Evolutionary conservation across 2,888 invertebrate genomes (phyloP), one percentile per base, ranked within the genome.

Genomic region (Blomia tropicalis): DNA sequence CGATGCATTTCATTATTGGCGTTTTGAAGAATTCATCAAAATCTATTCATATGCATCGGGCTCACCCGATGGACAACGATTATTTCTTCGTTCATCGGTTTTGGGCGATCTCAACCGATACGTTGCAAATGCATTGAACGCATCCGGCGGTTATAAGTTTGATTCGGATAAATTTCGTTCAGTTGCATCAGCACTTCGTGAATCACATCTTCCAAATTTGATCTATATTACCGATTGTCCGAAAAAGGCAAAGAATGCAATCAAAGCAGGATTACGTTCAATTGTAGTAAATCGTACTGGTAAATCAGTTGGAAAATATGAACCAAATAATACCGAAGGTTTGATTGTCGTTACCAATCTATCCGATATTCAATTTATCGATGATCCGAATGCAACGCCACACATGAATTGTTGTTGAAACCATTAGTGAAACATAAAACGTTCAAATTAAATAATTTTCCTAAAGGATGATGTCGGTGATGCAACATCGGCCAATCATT

Each of bases 1-100:
- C n/a, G 23, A 44, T 25, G 44, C 60, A 17, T 29, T 60, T 7
- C 19, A 60, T 5, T 29, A 60, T 27, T 60, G 60, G 60, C 27
- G 60, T 4, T 60, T 14, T 30, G 44, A 51, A 25, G 47, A 60
- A 27, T 60, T 60, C 25, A 29, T 60, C 22, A 60, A 60, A 22
- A 60, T 60, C 19, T 60, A 60, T 36, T 53, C 60, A n/a, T 60
- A 60, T 23, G 60, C 60, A 25, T 51, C 51, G 2, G 60, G 60
- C n/a, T 14, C 23, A 31, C 11, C 11, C 2, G 29, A 43, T n/a
- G 51, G 53, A 14, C 60, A 53, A 32, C 51, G 53, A 36, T 29
- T 51, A 27, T 60, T 60, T 32, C 22, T 60, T 3, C 51, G 53
- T 7, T 25, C 53, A 31, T 30, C 60, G 22, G 22, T 27, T 1